These are phyloP conservation scores for Hyla sarda DNA, from an alignment of 2,113 vertebrate species.

Conservation along the genomic window DNA sequence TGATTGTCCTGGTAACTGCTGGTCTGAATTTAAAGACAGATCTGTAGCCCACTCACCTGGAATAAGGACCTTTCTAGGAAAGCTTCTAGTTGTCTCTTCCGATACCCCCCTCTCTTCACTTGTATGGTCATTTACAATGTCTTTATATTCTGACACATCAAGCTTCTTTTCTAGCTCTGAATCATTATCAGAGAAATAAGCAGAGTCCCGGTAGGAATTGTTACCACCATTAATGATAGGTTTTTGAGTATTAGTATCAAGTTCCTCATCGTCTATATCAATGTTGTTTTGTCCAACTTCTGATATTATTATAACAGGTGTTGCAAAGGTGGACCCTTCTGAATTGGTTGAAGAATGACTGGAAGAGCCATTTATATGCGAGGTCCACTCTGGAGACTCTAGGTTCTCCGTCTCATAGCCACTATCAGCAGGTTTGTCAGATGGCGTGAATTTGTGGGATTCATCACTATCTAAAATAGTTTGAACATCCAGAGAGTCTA, in stretches of 20 bases:
- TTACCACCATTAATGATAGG: conserved; percentile 69
- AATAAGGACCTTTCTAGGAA: not conserved
- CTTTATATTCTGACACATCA: conserved; percentile 63
- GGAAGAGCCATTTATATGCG: conserved; percentile 74
- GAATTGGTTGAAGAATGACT: conserved; percentile 65
- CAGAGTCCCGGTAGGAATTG: conserved; percentile 88
- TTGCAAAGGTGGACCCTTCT: conserved; percentile 65
- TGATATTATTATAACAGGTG: conserved; percentile 86
- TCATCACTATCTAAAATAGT: conserved; percentile 70
- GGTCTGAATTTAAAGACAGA: conserved; percentile 57
- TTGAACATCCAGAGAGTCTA: conserved; percentile 88
- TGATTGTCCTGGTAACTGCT: not conserved
- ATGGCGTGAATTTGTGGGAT: conserved; percentile 83
- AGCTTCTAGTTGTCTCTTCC: not conserved
- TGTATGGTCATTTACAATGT: not conserved
- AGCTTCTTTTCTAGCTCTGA: conserved; percentile 87
- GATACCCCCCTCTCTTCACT: no score
- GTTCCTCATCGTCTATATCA: conserved; percentile 59
- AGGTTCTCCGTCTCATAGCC: conserved; percentile 97
- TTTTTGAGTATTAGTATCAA: conserved; percentile 68
- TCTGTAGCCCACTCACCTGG: conserved; percentile 60
- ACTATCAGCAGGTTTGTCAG: conserved; percentile 92
- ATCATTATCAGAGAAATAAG: conserved; percentile 97
- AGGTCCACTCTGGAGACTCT: conserved; percentile 96
- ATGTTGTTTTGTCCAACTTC: conserved; percentile 67